Evolutionary conservation across 2,113 vertebrate species (phyloP), one percentile per base, ranked within the genome.

Genomic region (Boulengeromyrus knoepffleri): DNA sequence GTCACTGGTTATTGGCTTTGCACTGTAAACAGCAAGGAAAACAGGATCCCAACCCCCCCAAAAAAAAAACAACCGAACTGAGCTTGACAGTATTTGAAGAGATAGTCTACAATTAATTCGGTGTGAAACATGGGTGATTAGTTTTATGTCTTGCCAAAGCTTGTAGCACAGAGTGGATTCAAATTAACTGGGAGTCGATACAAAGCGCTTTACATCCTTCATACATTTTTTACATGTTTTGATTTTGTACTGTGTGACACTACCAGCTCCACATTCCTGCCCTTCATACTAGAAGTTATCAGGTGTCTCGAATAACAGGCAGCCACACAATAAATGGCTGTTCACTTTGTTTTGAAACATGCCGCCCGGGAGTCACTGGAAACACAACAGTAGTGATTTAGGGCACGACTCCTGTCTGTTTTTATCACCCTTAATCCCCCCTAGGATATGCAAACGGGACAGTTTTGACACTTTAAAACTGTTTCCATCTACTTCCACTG

Each of bases 381-480:
- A 85, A 66, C 42, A 39, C 36, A 62, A 83, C 49, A 31, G 36
- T n/a, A 85, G 90, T 58, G 50, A 52, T 80, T 83, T 91, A 80
- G 70, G 88, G 27, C 39, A 80, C 49, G 42, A 49, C 31, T 27
- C 27, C 19, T 89, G 86, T 52, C 88, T n/a, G 88, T 84, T 36
- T 88, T 50, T 50, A 21, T 46, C 52, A 90, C 36, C 83, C 45
- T 53, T 47, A 77, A 31, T 62, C 50, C 86, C 62, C 46, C n/a
- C 24, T 27, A 88, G 62, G 36, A 56, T 45, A 36, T 15, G 80
- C 87, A 90, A 85, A 83, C 19, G 52, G 24, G 21, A 74, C 66
- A 84, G 9, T 52, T 92, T 50, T 92, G 89, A 87, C 66, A 91
- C 80, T 39, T 89, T 52, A 52, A 53, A 56, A 66, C n/a, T 66